Base-by-base conservation (phyloP, 92 coral and sea anemone genomes). In the Zoanthus sansibaricus region DNA sequence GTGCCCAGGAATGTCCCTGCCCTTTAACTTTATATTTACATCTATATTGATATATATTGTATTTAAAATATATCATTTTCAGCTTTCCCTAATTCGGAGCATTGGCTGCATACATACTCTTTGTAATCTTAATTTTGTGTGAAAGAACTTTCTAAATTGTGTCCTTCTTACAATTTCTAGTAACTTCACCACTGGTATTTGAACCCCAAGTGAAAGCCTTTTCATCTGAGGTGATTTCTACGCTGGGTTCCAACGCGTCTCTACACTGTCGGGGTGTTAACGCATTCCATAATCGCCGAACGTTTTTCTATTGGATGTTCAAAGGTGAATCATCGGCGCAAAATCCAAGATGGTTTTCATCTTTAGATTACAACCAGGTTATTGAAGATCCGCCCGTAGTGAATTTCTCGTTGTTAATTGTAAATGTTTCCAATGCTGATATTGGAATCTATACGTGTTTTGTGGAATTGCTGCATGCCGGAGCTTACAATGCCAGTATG, bases 241-340 rank as follows among this genome's bases (percentile, higher is more conserved):
- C 59, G 20, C 73, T 80, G 25, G 85, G 85, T 15, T 46, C 75
- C 45, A 80, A 45, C 44, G 75, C 30, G 73, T 80, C 85, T 5
- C 62, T 80, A 15, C 75, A 80, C 55, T 80, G 85, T 10, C 85
- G 66, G 75, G 85, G 85, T 5, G 66, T 46, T 13, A 30, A 79
- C 44, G 84, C 13, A 3, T 80, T 37, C 5, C 11, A 5, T 17
- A 44, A 10, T 7, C 21, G 61, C 1, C 13, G 46, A 21, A 10
- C 85, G 10, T 1, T 18, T 14, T 67, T 80, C 46, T 80, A 18
- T 71, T 80, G 85, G 85, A 80, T 64, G 85, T 80, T 80, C 12
- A 66, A 44, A 14, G 46, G 25, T 6, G 18, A 25, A 80, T 7
- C 62, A 16, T 21, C 44, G 9, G 14, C 20, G 45, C 61, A 47